phyloP scores from a whole-genome alignment of 2,113 vertebrate species.

The Nibea coibor region DNA sequence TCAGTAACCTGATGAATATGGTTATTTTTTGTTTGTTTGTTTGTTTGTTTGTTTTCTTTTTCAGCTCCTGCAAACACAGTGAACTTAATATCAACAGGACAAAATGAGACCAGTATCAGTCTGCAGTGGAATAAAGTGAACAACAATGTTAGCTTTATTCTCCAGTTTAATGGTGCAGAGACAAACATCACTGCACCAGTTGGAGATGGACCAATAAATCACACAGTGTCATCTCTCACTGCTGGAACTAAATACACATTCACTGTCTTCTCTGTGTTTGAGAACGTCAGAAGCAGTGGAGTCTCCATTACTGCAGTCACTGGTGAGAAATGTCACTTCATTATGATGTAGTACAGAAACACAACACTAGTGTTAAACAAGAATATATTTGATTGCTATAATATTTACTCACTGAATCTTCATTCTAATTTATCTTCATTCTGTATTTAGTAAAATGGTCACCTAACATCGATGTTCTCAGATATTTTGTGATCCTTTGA shows the following conservation, averaged over 20 bases:
- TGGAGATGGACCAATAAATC: slow-evolving; percentile 4
- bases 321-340: neutral
- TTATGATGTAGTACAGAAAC: too few relatives aligned
- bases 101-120: neutral
- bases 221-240: slow-evolving; percentile 17
- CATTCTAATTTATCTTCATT: too few relatives aligned
- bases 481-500: neutral
- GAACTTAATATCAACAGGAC: neutral
- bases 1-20: too few relatives aligned
- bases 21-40: too few relatives aligned
- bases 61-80: neutral
- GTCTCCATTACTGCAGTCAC: neutral
- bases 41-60: too few relatives aligned
- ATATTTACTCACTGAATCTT: too few relatives aligned
- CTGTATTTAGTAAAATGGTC: too few relatives aligned
- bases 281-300: slow-evolving; percentile 22
- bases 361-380: too few relatives aligned
- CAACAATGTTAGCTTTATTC: too few relatives aligned
- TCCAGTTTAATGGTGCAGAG: too few relatives aligned
- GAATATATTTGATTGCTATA: too few relatives aligned
- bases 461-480: neutral
- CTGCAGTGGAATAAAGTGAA: neutral
- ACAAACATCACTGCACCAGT: neutral
- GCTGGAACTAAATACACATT: slow-evolving; percentile 22
- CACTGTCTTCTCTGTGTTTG: slow-evolving; percentile 33